Conservation (phyloP, 2,797 vertebrate species). For the Spheniscus humboldti region DNA sequence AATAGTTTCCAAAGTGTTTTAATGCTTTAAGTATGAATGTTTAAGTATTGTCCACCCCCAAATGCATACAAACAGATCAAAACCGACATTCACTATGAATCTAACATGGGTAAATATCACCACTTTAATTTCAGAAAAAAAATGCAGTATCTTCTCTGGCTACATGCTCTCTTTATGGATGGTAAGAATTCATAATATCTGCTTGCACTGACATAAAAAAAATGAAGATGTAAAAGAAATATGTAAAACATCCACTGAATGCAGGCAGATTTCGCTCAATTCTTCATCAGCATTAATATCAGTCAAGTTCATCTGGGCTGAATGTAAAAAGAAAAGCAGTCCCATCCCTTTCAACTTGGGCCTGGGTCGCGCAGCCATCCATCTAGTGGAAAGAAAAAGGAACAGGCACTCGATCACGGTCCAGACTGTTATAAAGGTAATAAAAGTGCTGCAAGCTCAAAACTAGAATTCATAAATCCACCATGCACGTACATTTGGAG, state of each 20-base stretch:
- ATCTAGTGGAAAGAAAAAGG: not conserved
- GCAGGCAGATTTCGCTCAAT: not conserved
- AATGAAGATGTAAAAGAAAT: not conserved
- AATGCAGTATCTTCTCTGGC: not conserved
- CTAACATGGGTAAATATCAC: not conserved
- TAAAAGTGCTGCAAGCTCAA: not conserved
- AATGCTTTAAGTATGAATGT: not conserved
- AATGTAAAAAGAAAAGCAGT: not conserved
- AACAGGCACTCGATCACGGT: not conserved
- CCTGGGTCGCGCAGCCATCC: not conserved
- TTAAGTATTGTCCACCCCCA: not conserved
- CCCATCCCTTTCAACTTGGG: not conserved
- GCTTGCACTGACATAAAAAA: not conserved
- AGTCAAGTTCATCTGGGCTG: not conserved
- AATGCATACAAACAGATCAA: not conserved
- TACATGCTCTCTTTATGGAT: not conserved
- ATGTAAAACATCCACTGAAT: not conserved
- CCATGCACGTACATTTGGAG: not conserved
- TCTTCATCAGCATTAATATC: not conserved
- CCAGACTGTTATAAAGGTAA: not conserved
- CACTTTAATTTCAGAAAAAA: not conserved
- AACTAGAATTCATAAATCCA: conserved; percentile 5
- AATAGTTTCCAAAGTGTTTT: not conserved
- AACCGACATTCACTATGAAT: not conserved
- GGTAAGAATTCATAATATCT: not conserved